phyloP scores from a whole-genome alignment of 2,888 invertebrate species.

The Drosophila falleni region DNA sequence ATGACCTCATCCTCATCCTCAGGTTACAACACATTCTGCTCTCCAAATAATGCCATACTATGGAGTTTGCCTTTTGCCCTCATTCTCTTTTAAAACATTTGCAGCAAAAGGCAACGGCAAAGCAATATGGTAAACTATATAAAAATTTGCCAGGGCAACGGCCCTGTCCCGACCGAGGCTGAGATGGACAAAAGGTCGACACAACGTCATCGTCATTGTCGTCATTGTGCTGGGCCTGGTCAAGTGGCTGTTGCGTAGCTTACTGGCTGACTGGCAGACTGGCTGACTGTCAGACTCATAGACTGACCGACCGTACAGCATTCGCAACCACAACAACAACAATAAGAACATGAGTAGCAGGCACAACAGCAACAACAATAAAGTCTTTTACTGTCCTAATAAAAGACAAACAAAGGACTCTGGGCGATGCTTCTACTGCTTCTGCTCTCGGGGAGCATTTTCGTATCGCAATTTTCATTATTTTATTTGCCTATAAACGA shows the following conservation, averaged over 20 bases:
- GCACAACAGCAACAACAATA: conserved; percentile 63
- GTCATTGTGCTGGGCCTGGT: conserved; percentile 69
- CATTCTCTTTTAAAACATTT: conserved; percentile 67
- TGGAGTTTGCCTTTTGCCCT: conserved; percentile 71
- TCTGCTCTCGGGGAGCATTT: conserved; percentile 53
- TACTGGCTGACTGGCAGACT: conserved; percentile 33
- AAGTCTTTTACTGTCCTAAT: conserved; percentile 84
- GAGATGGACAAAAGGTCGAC: conserved; percentile 69
- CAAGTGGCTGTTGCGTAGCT: conserved; percentile 63
- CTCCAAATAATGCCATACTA: conserved; percentile 69
- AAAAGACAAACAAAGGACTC: conserved; percentile 83
- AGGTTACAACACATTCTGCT: conserved; percentile 39
- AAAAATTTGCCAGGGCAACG: conserved; percentile 64
- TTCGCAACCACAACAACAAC: conserved; percentile 49
- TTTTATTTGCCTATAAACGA: conserved; percentile 85
- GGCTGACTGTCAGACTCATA: conserved; percentile 8
- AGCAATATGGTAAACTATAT: conserved; percentile 73
- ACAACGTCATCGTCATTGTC: conserved; percentile 71
- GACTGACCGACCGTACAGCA: conserved; percentile 33
- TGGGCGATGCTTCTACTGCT: conserved; percentile 45
- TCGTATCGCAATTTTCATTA: conserved; percentile 84
- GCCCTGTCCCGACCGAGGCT: conserved; percentile 35
- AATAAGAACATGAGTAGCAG: conserved; percentile 26
- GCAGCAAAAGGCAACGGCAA: conserved; percentile 55
- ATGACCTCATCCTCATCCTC: conserved; percentile 20